Conservation (phyloP, 2,113 vertebrate genomes). For the Eptatretus burgeri region DNA sequence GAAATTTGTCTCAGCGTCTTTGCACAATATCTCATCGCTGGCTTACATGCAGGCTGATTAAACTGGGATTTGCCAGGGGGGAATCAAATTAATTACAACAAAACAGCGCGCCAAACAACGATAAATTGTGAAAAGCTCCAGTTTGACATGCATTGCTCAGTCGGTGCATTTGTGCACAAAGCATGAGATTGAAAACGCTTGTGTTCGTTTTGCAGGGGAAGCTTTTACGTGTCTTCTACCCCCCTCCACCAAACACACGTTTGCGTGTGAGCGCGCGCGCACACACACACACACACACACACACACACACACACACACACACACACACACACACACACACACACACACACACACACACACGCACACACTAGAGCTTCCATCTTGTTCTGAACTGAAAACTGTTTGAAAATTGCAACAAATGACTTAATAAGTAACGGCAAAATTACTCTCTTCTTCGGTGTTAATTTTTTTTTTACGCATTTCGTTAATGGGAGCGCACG, state of each 20-base stretch:
- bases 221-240: no score
- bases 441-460: not conserved
- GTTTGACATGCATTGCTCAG: not conserved
- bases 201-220: not conserved
- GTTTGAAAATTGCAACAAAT: not conserved
- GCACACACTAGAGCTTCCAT: not conserved
- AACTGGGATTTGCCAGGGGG: no score
- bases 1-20: no score
- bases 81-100: no score
- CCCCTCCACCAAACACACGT: not conserved
- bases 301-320: not conserved
- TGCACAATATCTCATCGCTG: no score
- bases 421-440: not conserved
- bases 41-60: no score
- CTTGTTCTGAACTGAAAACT: not conserved
- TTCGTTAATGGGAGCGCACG: not conserved
- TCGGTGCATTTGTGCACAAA: not conserved
- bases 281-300: not conserved
- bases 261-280: not conserved
- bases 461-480: not conserved
- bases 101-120: not conserved
- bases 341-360: not conserved
- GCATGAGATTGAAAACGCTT: not conserved
- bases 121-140: slow-evolving; percentile 3
- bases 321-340: not conserved